A percentile compares a stretch with the other conserved stretches of the same genome.
These are phyloP conservation scores for Thinocorus orbignyianus DNA, from an alignment of 2,113 vertebrate species.

Conservation along the genomic window DNA sequence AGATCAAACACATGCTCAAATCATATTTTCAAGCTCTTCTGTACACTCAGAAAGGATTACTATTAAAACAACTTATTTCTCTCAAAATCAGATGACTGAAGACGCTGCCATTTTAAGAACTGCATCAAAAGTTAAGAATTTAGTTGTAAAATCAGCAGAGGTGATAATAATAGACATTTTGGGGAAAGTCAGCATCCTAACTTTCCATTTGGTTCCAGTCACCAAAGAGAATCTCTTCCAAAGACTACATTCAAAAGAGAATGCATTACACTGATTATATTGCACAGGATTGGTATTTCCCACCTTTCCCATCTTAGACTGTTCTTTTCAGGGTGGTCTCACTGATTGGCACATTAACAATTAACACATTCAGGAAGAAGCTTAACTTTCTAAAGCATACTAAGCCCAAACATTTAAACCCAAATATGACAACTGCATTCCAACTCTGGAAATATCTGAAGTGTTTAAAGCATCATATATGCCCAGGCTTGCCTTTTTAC, in stretches of 20 bases:
- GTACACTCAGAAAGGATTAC: not conserved
- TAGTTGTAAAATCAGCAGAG: not conserved
- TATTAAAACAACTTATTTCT: not conserved
- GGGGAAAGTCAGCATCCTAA: not conserved
- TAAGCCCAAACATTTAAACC: not conserved
- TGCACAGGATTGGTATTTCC: not conserved
- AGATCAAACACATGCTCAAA: conserved; percentile 11
- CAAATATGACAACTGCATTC: not conserved
- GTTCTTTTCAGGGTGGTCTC: not conserved
- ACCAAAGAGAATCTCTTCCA: not conserved
- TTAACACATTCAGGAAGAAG: not conserved
- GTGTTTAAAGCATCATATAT: not conserved
- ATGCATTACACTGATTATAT: not conserved
- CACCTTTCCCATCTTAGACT: not conserved
- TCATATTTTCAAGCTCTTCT: not conserved
- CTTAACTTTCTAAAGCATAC: not conserved
- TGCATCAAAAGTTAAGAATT: not conserved
- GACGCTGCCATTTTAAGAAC: not conserved
- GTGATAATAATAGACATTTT: not conserved
- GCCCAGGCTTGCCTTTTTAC: not conserved
- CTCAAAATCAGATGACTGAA: not conserved
- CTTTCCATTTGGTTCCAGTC: not conserved
- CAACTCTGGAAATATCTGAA: not conserved
- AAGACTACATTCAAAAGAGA: not conserved
- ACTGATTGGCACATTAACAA: not conserved